phyloP scores from a whole-genome alignment of 2,888 invertebrate genomes.

The Zhuqinia jingwanae region DNA sequence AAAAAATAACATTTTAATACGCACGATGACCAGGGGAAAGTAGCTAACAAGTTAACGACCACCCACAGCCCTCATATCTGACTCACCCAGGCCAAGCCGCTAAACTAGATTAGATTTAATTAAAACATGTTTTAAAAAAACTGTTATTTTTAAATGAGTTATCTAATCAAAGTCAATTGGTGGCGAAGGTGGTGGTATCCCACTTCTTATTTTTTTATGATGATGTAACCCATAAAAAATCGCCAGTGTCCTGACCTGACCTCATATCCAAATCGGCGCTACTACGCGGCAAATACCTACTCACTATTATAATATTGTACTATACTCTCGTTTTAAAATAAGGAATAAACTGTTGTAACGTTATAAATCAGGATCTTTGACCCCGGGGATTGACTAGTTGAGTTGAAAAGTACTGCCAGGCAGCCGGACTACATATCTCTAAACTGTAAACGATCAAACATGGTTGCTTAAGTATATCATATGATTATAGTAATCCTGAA shows the following conservation, averaged over 20 bases:
- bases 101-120: slow-evolving; percentile 36
- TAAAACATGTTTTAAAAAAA: slow-evolving; percentile 3
- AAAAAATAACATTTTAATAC: too few relatives aligned
- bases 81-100: neutral
- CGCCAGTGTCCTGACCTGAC: slow-evolving; percentile 28
- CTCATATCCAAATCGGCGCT: neutral
- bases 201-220: slow-evolving; percentile 11
- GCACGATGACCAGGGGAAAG: neutral
- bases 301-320: neutral
- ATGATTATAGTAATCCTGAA: too few relatives aligned
- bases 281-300: neutral
- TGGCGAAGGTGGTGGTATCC: neutral
- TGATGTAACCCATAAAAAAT: slow-evolving; percentile 25
- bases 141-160: slow-evolving; percentile 25
- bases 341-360: too few relatives aligned
- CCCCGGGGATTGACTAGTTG: too few relatives aligned
- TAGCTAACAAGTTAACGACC: slow-evolving; percentile 13
- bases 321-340: too few relatives aligned
- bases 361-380: too few relatives aligned
- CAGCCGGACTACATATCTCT: too few relatives aligned
- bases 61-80: slow-evolving; percentile 7
- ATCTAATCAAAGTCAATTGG: slow-evolving; percentile 34
- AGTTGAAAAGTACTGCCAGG: too few relatives aligned
- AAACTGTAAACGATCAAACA: too few relatives aligned
- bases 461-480: too few relatives aligned